Conservation (phyloP, 2,888 invertebrate species). For the Tipula unca region DNA sequence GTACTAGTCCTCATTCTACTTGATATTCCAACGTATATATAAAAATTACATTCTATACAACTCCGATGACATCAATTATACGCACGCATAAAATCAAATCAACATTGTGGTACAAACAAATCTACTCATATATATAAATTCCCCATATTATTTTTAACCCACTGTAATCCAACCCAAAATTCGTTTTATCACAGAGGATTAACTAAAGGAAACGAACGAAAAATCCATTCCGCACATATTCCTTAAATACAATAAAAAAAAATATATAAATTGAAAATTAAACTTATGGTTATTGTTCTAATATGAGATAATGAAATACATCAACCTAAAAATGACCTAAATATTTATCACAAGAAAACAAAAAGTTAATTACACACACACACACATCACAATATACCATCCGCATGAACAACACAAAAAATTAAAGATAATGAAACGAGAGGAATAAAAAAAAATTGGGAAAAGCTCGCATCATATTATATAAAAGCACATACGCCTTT, state of each 20-base stretch:
- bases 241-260: neutral
- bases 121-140: neutral
- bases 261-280: neutral
- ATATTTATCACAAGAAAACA: slow-evolving; percentile 14
- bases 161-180: neutral
- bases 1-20: too few species aligned
- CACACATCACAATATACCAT: neutral
- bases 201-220: neutral
- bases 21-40: too few species aligned
- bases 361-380: neutral
- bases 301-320: slow-evolving; percentile 14
- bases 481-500: neutral
- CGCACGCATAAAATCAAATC: neutral
- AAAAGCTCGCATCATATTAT: neutral
- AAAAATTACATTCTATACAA: too few species aligned
- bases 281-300: slow-evolving; percentile 14
- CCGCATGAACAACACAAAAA: neutral
- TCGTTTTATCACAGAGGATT: neutral
- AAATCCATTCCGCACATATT: neutral
- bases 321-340: slow-evolving; percentile 3
- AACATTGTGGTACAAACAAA: neutral
- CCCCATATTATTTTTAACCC: neutral
- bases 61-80: neutral
- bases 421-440: neutral
- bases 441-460: too few species aligned